Conservation (phyloP, 2,888 invertebrate genomes). For the Tholera decimalis region DNA sequence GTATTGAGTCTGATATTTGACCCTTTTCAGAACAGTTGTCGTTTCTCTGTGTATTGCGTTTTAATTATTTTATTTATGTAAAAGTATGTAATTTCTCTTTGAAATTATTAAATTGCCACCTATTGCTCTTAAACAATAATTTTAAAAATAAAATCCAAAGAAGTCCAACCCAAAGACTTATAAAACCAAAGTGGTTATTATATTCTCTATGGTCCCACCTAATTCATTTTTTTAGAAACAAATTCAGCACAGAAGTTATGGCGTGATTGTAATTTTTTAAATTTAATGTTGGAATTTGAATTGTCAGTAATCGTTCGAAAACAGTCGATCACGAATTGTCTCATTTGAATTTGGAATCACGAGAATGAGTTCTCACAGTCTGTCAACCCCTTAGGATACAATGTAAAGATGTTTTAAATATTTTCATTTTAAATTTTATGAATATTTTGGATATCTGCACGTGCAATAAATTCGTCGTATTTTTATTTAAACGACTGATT, state of each 20-base stretch:
- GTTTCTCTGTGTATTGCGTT: background rate
- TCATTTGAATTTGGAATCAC: constrained; percentile 78
- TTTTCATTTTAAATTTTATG: constrained; percentile 59
- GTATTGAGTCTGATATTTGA: background rate
- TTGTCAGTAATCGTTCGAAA: constrained; percentile 37
- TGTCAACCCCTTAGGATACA: constrained; percentile 73
- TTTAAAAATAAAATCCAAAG: too few species aligned
- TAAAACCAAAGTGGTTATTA: too few species aligned
- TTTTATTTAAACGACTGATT: constrained; percentile 30
- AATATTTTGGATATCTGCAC: constrained; percentile 55
- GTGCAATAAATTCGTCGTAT: constrained; percentile 46
- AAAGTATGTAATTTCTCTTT: too few species aligned
- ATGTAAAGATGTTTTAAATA: constrained; percentile 58
- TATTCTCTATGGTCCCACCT: too few species aligned
- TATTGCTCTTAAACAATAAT: too few species aligned
- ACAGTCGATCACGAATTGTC: constrained; percentile 66
- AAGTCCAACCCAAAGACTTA: too few species aligned
- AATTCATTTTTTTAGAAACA: too few species aligned
- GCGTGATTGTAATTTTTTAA: constrained; percentile 38
- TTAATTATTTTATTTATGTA: too few species aligned
- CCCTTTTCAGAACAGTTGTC: background rate
- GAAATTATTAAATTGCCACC: too few species aligned
- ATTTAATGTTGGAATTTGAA: constrained; percentile 53
- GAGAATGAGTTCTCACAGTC: constrained; percentile 79
- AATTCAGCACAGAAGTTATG: constrained; percentile 44